A percentile compares a stretch with the other conserved stretches of the same genome.
Conservation (phyloP, 1,140 invertebrate genomes). For the Cydia strobilella region DNA sequence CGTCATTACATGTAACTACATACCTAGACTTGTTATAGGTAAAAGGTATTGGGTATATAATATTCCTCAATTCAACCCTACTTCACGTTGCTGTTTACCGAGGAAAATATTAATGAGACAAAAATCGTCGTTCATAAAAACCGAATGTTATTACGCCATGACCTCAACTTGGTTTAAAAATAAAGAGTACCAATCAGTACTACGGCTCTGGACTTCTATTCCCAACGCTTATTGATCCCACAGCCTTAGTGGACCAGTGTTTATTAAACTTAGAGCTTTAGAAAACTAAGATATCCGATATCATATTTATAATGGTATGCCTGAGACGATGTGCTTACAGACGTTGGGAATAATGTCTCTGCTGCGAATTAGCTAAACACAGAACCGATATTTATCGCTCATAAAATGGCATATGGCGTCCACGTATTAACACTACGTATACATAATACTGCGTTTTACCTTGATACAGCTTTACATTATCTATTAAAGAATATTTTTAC, state of each 20-base stretch:
- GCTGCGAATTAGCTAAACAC: constrained; percentile 53
- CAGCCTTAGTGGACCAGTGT: constrained; percentile 36
- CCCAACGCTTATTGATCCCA: background rate
- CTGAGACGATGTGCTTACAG: background rate
- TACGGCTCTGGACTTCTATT: constrained; percentile 20
- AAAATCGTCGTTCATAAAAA: constrained; percentile 36
- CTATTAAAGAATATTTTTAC: constrained; percentile 47
- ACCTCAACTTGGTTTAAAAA: constrained; percentile 63
- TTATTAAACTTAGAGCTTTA: background rate
- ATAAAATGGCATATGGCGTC: constrained; percentile 59
- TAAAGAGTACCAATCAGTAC: constrained; percentile 55
- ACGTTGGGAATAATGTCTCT: background rate
- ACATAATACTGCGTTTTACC: constrained; percentile 43
- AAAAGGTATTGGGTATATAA: background rate
- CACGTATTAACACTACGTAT: constrained; percentile 51
- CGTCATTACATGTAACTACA: no score
- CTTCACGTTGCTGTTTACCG: background rate
- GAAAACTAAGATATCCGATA: background rate
- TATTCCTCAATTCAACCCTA: background rate
- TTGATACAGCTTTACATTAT: constrained; percentile 49
- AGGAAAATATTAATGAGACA: constrained; percentile 24
- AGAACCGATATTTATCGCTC: constrained; percentile 68
- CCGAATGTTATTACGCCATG: constrained; percentile 43
- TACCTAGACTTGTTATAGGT: no score
- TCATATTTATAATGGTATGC: background rate